phyloP scores from a whole-genome alignment of 2,113 vertebrate species.

The Tympanuchus pallidicinctus region DNA sequence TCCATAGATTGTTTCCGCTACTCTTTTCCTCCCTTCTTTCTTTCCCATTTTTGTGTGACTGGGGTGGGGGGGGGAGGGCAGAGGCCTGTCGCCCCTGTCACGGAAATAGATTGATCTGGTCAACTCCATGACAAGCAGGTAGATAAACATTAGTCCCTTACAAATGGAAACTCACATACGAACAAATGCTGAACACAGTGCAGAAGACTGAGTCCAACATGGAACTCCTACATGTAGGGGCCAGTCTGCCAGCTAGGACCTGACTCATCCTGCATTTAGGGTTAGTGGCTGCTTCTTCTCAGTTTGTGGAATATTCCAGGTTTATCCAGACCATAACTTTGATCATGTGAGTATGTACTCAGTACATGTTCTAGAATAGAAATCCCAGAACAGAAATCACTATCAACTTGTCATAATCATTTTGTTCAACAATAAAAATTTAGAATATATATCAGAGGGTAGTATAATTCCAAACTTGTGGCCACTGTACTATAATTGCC shows the following conservation, averaged over 20 bases:
- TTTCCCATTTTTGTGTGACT: too few species aligned
- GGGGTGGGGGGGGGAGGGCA: too few species aligned
- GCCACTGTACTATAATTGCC: not conserved
- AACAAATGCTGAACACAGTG: not conserved
- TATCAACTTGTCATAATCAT: not conserved
- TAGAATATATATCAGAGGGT: not conserved
- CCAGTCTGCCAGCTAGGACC: not conserved
- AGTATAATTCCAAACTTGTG: not conserved
- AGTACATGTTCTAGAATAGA: not conserved
- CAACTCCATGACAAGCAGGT: not conserved
- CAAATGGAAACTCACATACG: not conserved
- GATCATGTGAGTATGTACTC: rapidly evolving
- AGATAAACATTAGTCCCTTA: not conserved
- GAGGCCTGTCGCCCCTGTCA: too few species aligned
- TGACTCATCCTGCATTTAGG: not conserved
- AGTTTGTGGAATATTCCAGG: not conserved
- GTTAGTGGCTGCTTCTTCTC: not conserved
- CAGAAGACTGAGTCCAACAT: not conserved
- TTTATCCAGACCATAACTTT: not conserved
- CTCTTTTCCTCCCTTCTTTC: too few species aligned
- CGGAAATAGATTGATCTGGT: too few species aligned
- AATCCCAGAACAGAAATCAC: not conserved
- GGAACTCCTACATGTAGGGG: not conserved
- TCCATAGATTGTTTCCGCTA: too few species aligned
- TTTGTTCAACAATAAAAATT: not conserved